phyloP scores from a whole-genome alignment of 2,888 invertebrate species.

The Drosophila tanythrix region DNA sequence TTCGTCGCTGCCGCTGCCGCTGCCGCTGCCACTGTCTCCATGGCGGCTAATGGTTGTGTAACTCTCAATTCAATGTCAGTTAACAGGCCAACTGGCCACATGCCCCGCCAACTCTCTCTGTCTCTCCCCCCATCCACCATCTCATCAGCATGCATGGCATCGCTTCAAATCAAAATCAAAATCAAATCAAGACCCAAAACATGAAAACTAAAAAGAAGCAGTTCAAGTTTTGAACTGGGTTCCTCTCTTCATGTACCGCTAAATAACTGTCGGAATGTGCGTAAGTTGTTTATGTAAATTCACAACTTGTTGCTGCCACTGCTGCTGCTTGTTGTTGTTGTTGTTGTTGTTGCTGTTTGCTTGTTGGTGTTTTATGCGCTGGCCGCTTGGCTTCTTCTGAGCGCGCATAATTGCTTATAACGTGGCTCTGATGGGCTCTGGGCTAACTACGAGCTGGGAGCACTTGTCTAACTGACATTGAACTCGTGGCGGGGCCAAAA shows the following conservation, averaged over 20 bases:
- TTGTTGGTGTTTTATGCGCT: conserved; percentile 58
- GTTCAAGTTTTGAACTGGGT: conserved; percentile 36
- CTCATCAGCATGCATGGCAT: conserved; percentile 62
- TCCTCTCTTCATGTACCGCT: conserved; percentile 62
- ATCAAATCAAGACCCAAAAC: conserved; percentile 60
- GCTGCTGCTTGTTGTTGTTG: conserved; percentile 4
- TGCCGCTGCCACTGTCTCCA: conserved; percentile 5
- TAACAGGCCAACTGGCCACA: conserved; percentile 41
- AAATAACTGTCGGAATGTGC: conserved; percentile 68
- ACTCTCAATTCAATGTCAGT: conserved; percentile 79
- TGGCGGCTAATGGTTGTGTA: conserved; percentile 63
- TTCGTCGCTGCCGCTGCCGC: conserved; percentile 15
- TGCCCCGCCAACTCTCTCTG: not conserved
- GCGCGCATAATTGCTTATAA: conserved; percentile 67
- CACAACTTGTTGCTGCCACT: conserved; percentile 34
- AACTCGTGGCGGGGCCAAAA: conserved; percentile 42
- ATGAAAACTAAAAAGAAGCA: conserved; percentile 32
- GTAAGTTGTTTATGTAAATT: conserved; percentile 72
- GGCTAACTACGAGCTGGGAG: conserved; percentile 32
- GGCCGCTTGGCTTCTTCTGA: conserved; percentile 33
- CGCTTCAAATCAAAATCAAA: conserved; percentile 65
- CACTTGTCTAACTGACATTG: conserved; percentile 71
- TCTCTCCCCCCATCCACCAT: not conserved
- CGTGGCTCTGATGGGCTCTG: conserved; percentile 65
- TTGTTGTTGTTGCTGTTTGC: conserved; percentile 14